These are phyloP conservation scores for Catamblyrhynchus diadema DNA, from an alignment of 2,797 vertebrate genomes.

Conservation along the genomic window DNA sequence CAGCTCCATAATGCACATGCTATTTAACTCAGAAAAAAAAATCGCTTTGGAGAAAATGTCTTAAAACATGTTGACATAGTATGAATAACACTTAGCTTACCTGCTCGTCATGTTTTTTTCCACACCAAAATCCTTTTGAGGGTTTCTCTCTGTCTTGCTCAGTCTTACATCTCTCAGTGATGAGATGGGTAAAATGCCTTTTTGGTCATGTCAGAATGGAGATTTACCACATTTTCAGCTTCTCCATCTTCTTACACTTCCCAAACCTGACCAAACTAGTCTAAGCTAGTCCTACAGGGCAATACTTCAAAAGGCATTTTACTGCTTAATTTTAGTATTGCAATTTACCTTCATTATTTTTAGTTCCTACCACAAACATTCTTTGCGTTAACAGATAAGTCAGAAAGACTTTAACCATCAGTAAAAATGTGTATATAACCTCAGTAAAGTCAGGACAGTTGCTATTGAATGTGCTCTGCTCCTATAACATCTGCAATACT, in stretches of 20 bases:
- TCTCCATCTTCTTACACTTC: not conserved
- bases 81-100: conserved; percentile 20
- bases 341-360: conserved; percentile 20
- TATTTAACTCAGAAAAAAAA: not conserved
- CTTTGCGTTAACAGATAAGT: not conserved
- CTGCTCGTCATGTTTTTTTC: not conserved
- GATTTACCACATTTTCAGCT: not conserved
- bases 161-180: not conserved
- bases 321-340: not conserved
- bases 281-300: not conserved
- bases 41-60: not conserved
- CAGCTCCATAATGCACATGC: not conserved
- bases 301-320: conserved; percentile 28
- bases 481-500: not conserved
- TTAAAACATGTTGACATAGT: not conserved
- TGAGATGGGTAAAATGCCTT: not conserved
- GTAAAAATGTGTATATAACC: not conserved
- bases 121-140: not conserved
- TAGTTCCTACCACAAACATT: not conserved
- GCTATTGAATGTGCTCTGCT: not conserved
- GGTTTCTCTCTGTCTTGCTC: not conserved
- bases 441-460: not conserved
- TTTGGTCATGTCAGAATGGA: not conserved
- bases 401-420: not conserved
- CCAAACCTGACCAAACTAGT: conserved; percentile 27